phyloP scores from a whole-genome alignment of 2,888 invertebrate species.

The Ectemnius lituratus region DNA sequence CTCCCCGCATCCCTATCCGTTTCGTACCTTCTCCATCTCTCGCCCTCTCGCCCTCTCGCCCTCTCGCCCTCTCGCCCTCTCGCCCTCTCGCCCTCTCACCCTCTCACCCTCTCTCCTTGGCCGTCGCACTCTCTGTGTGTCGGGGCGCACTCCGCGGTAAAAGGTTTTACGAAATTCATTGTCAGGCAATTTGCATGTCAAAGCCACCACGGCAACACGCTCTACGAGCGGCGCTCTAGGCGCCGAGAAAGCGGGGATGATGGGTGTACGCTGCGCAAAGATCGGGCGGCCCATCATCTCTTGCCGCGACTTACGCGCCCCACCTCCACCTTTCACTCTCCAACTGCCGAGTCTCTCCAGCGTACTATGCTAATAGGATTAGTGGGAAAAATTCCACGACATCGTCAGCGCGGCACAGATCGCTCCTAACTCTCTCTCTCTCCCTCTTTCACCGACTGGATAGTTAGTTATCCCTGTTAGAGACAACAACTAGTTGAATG shows the following conservation, averaged over 20 bases:
- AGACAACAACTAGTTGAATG: too few species aligned
- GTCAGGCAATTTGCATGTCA: conserved; percentile 76
- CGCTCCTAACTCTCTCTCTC: too few species aligned
- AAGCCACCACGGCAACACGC: conserved; percentile 66
- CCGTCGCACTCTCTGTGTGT: conserved; percentile 48
- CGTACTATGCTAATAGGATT: too few species aligned
- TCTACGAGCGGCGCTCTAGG: conserved; percentile 56
- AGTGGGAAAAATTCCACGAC: too few species aligned
- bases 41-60: too few species aligned
- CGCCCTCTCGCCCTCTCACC: conserved; percentile 9
- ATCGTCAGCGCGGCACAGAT: too few species aligned
- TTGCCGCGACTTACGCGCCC: conserved; percentile 5
- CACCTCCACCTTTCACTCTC: conserved; percentile 17
- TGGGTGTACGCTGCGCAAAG: too few species aligned
- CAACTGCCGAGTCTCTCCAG: too few species aligned
- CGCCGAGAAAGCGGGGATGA: conserved; percentile 12
- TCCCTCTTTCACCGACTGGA: too few species aligned
- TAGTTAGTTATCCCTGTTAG: too few species aligned
- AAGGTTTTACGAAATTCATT: conserved; percentile 77
- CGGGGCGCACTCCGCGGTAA: conserved; percentile 70
- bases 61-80: too few species aligned
- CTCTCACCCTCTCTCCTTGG: conserved; percentile 24
- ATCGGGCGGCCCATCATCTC: neutral
- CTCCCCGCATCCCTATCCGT: neutral
- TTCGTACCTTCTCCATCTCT: too few species aligned